These are phyloP conservation scores for Aphyosemion australe DNA, from an alignment of 2,113 vertebrate genomes.

Conservation along the genomic window DNA sequence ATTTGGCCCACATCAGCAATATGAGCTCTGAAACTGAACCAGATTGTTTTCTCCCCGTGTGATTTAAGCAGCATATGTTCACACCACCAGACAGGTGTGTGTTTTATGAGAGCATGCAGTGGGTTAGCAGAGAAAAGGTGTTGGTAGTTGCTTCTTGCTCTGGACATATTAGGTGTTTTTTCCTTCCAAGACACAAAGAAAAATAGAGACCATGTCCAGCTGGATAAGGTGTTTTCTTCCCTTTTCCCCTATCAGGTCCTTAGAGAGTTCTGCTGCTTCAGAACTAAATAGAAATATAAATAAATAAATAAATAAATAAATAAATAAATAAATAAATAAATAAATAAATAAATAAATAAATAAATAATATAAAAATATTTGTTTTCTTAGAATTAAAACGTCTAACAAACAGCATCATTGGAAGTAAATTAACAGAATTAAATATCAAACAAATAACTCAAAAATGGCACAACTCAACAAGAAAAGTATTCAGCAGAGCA, in stretches of 20 bases:
- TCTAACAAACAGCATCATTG: no score
- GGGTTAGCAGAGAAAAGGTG: background rate
- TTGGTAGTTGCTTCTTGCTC: background rate
- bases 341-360: no score
- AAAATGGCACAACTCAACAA: no score
- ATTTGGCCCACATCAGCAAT: background rate
- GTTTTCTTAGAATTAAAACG: no score
- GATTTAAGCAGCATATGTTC: background rate
- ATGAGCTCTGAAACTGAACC: background rate
- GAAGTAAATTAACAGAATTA: no score
- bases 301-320: no score
- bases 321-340: no score
- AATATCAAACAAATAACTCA: no score
- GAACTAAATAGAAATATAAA: no score
- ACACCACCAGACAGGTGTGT: background rate
- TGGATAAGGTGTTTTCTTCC: background rate
- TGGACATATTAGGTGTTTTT: background rate
- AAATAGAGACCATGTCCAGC: background rate
- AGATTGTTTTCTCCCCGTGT: background rate
- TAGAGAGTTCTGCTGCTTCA: background rate
- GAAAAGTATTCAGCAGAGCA: no score
- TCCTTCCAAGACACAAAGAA: background rate
- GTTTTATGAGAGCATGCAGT: background rate
- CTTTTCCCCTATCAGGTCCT: background rate
- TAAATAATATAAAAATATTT: no score